Percentiles rank a stretch among this genome's conserved stretches.
phyloP scores from a whole-genome alignment of 1,140 invertebrate species.

The Oppia nitens region DNA sequence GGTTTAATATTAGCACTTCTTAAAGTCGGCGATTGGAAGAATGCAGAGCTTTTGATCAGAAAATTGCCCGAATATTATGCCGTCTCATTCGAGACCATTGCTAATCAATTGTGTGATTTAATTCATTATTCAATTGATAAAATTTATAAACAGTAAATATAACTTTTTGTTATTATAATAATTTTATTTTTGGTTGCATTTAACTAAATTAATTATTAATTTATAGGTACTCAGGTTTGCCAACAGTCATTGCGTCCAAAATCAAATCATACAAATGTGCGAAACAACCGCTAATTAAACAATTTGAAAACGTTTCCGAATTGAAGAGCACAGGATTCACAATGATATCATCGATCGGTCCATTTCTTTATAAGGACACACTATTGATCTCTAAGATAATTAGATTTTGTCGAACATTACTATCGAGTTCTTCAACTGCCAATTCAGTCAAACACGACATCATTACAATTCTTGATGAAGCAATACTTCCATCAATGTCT shows the following conservation, averaged over 20 bases:
- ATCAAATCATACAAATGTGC: constrained; percentile 6
- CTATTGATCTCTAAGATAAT: constrained; percentile 44
- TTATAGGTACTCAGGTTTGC: constrained; percentile 43
- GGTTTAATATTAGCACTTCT: constrained; percentile 74
- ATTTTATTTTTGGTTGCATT: too few species aligned
- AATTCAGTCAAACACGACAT: constrained; percentile 50
- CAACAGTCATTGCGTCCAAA: constrained; percentile 30
- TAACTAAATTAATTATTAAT: constrained; percentile 31
- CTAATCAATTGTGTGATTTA: constrained; percentile 55
- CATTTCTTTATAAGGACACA: constrained; percentile 68
- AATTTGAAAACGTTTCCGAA: constrained; percentile 45
- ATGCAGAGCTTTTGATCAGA: constrained; percentile 56
- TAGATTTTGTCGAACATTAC: constrained; percentile 58
- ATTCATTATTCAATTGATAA: constrained; percentile 72
- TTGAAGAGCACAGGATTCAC: constrained; percentile 60
- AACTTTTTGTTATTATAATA: neutral
- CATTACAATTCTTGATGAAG: constrained; percentile 64
- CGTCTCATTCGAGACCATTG: constrained; percentile 57
- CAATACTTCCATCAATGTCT: constrained; percentile 71
- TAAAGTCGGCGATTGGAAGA: constrained; percentile 73
- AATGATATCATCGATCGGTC: constrained; percentile 70
- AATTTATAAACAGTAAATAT: constrained; percentile 56
- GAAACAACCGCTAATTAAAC: constrained; percentile 23
- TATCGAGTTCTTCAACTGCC: constrained; percentile 32
- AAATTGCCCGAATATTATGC: constrained; percentile 63